These are phyloP conservation scores for Myotis vivesi DNA, from an alignment of 2,797 vertebrate species.

Conservation along the genomic window DNA sequence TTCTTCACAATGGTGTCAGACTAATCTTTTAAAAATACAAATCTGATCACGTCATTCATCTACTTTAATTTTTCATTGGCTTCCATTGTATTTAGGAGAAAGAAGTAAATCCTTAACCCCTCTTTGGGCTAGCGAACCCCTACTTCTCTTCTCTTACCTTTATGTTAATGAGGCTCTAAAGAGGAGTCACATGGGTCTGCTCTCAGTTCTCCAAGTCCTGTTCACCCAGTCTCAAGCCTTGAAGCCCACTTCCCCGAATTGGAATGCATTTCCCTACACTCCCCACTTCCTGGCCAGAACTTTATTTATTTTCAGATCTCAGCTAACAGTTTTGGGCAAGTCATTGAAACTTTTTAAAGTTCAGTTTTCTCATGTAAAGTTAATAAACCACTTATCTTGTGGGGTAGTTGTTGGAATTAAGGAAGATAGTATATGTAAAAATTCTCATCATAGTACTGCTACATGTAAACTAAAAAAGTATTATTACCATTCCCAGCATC, in stretches of 20 bases:
- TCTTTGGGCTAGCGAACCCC: not conserved
- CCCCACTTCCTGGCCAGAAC: not conserved
- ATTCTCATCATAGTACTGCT: not conserved
- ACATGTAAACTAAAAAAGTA: not conserved
- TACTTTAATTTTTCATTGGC: not conserved
- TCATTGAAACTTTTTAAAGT: not conserved
- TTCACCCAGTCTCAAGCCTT: not conserved
- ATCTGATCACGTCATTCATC: not conserved
- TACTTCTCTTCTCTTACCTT: not conserved
- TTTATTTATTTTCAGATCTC: not conserved
- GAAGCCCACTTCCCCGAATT: not conserved
- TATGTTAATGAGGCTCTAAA: not conserved
- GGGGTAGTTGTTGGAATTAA: not conserved
- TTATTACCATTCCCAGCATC: not conserved
- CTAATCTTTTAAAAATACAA: conserved; percentile 2
- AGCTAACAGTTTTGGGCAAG: not conserved
- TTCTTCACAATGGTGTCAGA: not conserved
- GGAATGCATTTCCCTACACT: not conserved
- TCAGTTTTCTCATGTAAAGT: not conserved
- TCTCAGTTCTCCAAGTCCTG: not conserved
- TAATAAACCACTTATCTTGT: not conserved
- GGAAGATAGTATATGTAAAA: not conserved
- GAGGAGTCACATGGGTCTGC: not conserved
- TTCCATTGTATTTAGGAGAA: not conserved
- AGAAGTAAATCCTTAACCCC: not conserved